Evolutionary conservation across 2,113 vertebrate species (phyloP), one percentile per base, ranked within the genome.

Genomic region (Ranitomeya variabilis): DNA sequence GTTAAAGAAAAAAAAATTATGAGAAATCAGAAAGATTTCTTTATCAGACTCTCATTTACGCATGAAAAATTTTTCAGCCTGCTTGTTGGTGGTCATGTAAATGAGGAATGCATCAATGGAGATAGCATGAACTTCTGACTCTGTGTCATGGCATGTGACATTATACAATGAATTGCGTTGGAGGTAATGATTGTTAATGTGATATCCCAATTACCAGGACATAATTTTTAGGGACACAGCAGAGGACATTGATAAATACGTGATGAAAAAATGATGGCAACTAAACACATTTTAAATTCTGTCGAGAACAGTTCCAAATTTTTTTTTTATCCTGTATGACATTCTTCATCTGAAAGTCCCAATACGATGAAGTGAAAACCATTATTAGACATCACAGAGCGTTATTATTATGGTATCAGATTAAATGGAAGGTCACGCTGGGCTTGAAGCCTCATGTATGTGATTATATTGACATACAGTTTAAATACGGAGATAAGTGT

Each of bases 61-160:
- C 85, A 51, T 62, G 64, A 26, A 78, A 66, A 37, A 66, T 23
- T 19, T 51, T 77, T 86, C 57, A 16, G 45, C 23, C 18, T 13
- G 57, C 57, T 64, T 64, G 55, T 52, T 78, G 37, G 74, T 52
- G 59, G 59, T 66, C 57, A 81, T 81, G 79, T 60, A 80, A 80
- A 60, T 80, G 55, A 80, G 23, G 18, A 18, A 62, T 45, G 37
- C 73, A 78, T 78, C 57, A 51, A 60, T 62, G 55, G 37, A 59
- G 55, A 45, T 62, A 45, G 23, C 57, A 66, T 86, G 73, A 86
- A 86, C 74, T 71, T 13, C 23, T 66, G 85, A 59, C 85, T 76
- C 62, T 59, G 19, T 86, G 77, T 86, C 73, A 86, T 11, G 18
- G 37, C 85, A 62, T 57, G 74, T 64, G 74, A 77, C 45, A 62